Evolutionary conservation across 2,888 invertebrate species (phyloP), one percentile per base, ranked within the genome.

Genomic region (Folsomia candida): DNA sequence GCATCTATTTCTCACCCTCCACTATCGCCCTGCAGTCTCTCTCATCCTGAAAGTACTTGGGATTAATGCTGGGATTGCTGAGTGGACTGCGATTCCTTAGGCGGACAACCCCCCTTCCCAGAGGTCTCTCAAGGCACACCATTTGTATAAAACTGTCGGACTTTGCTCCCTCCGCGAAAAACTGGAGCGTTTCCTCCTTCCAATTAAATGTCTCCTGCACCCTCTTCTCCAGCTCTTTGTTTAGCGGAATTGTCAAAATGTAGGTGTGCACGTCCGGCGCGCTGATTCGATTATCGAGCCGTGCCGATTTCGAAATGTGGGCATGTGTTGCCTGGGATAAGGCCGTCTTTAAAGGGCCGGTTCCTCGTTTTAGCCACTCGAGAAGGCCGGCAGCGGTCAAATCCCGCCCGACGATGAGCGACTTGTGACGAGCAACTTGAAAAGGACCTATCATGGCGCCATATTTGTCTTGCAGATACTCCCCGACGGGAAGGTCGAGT

Each of bases 391-490:
- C 6, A 14, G 22, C 18, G 0, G 26, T 66, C 4, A 69, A n/a
- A 24, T 65, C 57, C 2, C 68, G 22, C 4, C 28, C 27, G 4
- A 20, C 28, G 51, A 29, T 14, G 26, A 65, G 66, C 1, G 72
- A 72, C 22, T 58, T 37, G 3, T 65, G 65, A n/a, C 57, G 24
- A 24, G 64, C 61, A 0, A 72, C 69, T 25, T 37, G 1, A 58
- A 72, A 72, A 18, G 72, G 72, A n/a, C 69, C 69, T 24, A 72
- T n/a, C 20, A 72, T 18, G 2, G 57, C 61, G 51, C 72, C 72
- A 25, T 66, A 68, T 57, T 72, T 72, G 63, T 72, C 72, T 61
- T 72, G 72, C 28, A 72, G 37, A 3, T 59, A 29, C 47, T 72
- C 28, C 9, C 72, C 72, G 20, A 72, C 72, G 20, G 72, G 72